Evolutionary conservation across 2,113 vertebrate species (phyloP), one percentile per base, ranked within the genome.

Genomic region (Dasypus novemcinctus): DNA sequence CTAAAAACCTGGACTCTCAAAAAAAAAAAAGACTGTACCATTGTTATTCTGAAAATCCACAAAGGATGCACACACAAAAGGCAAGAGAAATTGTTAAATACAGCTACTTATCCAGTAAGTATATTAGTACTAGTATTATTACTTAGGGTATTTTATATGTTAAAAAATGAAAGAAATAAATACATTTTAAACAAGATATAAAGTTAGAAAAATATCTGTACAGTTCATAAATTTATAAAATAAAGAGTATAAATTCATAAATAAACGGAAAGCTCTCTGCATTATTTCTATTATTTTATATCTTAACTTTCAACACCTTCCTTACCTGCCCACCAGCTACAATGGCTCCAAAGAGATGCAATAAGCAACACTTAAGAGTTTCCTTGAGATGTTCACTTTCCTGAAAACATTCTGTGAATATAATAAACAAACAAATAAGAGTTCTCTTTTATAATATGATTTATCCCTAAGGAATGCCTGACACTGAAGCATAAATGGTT

Each of bases 341-440:
- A 95, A 99, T 99, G 86, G 99, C 99, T 97, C 99, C 99, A 98
- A 99, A 99, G 83, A 99, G 99, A 98, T 99, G 99, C 36, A 99
- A 97, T 86, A 99, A 97, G 95, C 99, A 99, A 98, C 99, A 99
- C 90, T 99, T 99, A 78, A 99, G 98, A 96, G 99, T 99, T 97
- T 99, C 99, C 96, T 99, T 99, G 96, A 99, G 99, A 98, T 99
- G 99, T 94, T 99, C 99, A 36, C 99, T 99, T 98, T 99, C 99
- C 98, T 99, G 99, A 98, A 99, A 99, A 98, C 99, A 99, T 97
- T 99, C 99, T 99, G 98, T 92, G 18, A 95, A 79, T 91, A 94
- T 82, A 96, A 95, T 41, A 95, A 7, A 98, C 92, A 97, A 95
- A 97, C 21, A 93, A 87, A 38, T 93, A 88, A 86, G 80, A 90